phyloP scores from a whole-genome alignment of 2,113 vertebrate genomes.

The Vireo altiloquus region DNA sequence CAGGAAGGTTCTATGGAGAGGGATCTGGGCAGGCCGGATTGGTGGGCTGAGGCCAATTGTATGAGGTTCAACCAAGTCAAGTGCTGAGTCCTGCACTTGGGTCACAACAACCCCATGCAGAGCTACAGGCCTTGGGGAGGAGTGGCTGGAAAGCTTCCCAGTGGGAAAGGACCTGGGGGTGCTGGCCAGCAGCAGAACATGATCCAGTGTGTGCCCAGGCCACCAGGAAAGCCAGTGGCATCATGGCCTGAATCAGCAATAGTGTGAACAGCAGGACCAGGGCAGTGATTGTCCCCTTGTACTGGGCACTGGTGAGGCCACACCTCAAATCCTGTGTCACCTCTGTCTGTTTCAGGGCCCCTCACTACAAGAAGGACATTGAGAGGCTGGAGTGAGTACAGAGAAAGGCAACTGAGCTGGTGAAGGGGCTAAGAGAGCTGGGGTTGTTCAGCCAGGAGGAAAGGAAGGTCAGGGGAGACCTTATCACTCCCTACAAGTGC shows the following conservation, averaged over 20 bases:
- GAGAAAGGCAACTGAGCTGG: not conserved
- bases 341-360: not conserved
- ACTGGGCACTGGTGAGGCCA: not conserved
- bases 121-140: not conserved
- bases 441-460: not conserved
- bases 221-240: not conserved
- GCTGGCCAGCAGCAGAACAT: not conserved
- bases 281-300: not conserved
- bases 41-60: rapidly evolving
- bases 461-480: not conserved
- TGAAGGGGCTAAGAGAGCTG: rapidly evolving
- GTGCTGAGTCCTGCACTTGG: not conserved
- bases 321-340: not conserved
- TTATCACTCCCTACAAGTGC: too few species aligned
- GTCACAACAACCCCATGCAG: not conserved
- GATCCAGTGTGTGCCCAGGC: not conserved
- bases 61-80: not conserved
- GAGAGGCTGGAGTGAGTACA: not conserved
- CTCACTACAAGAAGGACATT: not conserved
- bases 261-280: not conserved
- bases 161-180: not conserved
- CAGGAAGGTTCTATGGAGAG: not conserved
- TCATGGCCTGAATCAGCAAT: not conserved
- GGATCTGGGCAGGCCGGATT: not conserved
- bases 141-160: not conserved